Conservation (phyloP, 92 coral and sea anemone genomes). For the Desmophyllum pertusum region DNA sequence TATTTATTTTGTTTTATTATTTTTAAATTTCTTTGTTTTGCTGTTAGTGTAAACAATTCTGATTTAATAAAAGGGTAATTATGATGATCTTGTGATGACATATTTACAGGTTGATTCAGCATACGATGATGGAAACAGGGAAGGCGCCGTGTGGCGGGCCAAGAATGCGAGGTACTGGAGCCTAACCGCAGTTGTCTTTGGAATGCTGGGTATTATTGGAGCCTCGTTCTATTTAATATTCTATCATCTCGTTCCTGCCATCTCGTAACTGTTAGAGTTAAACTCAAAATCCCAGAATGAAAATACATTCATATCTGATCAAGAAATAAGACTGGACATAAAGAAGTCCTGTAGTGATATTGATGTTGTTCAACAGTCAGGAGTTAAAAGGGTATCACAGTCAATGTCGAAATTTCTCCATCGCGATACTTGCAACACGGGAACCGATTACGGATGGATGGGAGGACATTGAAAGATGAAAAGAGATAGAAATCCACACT, state of each 20-base stretch:
- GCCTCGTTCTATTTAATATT: conserved; percentile 47
- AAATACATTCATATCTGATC: neutral
- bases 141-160: conserved; percentile 55
- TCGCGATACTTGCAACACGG: neutral
- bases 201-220: conserved; percentile 62
- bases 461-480: neutral
- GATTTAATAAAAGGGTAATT: neutral
- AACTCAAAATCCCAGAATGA: neutral
- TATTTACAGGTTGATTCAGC: conserved; percentile 57
- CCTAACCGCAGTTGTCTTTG: conserved; percentile 56
- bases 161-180: conserved; percentile 66
- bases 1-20: neutral
- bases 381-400: neutral
- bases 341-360: neutral
- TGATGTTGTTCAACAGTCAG: neutral
- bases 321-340: neutral
- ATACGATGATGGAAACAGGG: conserved; percentile 68
- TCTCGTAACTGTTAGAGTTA: neutral
- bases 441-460: neutral
- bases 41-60: neutral
- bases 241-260: conserved; percentile 27
- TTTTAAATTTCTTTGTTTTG: neutral
- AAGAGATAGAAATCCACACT: too few species aligned
- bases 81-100: neutral
- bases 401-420: neutral